Evolutionary conservation across 2,888 invertebrate genomes (phyloP).

Genomic region (Alcis repandata): DNA sequence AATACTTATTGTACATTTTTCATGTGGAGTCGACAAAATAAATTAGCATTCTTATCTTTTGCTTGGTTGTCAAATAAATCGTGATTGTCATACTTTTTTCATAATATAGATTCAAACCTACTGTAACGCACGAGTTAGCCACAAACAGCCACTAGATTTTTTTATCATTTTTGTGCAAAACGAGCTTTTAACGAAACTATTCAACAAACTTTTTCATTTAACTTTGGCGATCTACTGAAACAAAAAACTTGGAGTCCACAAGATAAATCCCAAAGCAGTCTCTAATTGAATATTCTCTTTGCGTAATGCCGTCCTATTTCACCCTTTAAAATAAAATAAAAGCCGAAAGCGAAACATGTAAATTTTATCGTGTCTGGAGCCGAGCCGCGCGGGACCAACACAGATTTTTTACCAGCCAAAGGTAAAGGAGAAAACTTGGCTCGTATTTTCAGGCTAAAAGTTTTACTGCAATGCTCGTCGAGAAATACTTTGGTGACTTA

Average conservation of each 20-base stretch:
- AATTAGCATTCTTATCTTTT: no score
- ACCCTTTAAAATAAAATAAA: slow-evolving; percentile 85
- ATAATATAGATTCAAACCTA: not conserved
- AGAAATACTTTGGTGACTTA: slow-evolving; percentile 81
- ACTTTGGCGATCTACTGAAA: slow-evolving; percentile 16
- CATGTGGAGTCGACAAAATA: no score
- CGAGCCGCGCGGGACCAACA: slow-evolving; percentile 66
- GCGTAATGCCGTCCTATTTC: slow-evolving; percentile 81
- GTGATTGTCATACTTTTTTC: no score
- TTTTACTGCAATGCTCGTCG: slow-evolving; percentile 76
- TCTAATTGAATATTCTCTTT: slow-evolving; percentile 85
- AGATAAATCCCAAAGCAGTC: slow-evolving; percentile 75
- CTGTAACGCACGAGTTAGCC: not conserved
- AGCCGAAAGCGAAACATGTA: slow-evolving; percentile 83
- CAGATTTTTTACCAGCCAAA: slow-evolving; percentile 76
- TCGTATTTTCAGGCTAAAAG: slow-evolving; percentile 82
- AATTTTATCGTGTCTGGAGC: slow-evolving; percentile 82
- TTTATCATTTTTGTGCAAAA: not conserved
- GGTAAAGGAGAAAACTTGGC: slow-evolving; percentile 80
- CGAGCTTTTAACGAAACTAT: not conserved
- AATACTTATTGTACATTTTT: no score
- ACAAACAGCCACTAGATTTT: not conserved
- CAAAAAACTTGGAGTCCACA: slow-evolving; percentile 26
- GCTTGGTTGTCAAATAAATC: not conserved
- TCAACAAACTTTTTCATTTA: slow-evolving; percentile 36